These are phyloP conservation scores for Drosophila planitibia DNA, from an alignment of 2,888 invertebrate genomes.

Conservation along the genomic window DNA sequence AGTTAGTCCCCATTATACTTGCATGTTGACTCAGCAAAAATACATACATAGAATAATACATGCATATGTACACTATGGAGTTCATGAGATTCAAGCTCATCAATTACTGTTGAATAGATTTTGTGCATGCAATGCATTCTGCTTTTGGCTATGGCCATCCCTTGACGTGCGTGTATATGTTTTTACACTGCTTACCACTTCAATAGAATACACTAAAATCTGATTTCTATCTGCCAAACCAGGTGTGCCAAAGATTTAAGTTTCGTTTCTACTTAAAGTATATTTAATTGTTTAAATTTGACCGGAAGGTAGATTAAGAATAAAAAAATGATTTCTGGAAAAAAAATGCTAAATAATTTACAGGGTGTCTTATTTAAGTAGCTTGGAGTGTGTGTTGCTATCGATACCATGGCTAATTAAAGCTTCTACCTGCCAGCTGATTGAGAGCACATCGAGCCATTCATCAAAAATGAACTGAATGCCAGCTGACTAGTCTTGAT, in stretches of 20 bases:
- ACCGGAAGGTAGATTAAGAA: background rate
- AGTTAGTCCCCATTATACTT: background rate
- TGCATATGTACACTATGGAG: background rate
- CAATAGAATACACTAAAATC: background rate
- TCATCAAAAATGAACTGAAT: conserved; percentile 54
- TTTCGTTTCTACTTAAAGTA: background rate
- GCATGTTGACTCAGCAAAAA: conserved; percentile 3
- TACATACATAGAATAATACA: background rate
- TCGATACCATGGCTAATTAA: conserved; percentile 61
- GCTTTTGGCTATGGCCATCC: conserved; percentile 5
- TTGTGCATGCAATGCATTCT: conserved; percentile 14
- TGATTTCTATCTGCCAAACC: background rate
- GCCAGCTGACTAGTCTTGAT: conserved; percentile 34
- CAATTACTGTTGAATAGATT: conserved; percentile 33
- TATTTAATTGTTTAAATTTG: background rate
- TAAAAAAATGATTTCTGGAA: background rate
- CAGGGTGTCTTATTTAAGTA: background rate
- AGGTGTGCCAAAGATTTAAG: background rate
- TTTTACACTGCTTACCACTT: too few relatives aligned
- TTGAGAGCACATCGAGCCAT: conserved; percentile 32
- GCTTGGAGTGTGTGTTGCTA: background rate
- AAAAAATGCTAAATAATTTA: background rate
- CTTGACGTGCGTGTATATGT: background rate
- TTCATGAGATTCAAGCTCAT: conserved; percentile 28
- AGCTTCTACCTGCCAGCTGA: conserved; percentile 17